Evolutionary conservation across 2,888 invertebrate genomes (phyloP), one percentile per base, ranked within the genome.

Genomic region (Odontocolon sp.): DNA sequence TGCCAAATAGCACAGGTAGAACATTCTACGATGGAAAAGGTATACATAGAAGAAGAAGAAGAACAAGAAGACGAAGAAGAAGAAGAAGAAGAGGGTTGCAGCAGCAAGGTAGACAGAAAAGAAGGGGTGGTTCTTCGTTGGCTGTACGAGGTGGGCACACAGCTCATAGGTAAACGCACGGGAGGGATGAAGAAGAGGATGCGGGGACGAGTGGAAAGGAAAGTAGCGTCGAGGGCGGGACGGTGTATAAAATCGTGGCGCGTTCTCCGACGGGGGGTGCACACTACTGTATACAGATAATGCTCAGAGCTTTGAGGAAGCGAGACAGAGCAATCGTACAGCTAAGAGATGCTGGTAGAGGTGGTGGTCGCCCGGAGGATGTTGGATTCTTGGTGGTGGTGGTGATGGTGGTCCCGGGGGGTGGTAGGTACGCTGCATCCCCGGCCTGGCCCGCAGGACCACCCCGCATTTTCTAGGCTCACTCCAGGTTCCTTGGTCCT

Each of bases 371-470:
- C 45, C 28, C 38, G 16, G 23, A 61, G 47, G 38, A 74, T 38
- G 77, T 70, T 52, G 69, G 61, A 78, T 66, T 74, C 52, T 70
- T 72, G 78, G 78, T 73, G 70, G 59, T 73, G 63, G 70, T 78
- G 76, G 77, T 76, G n/a, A n/a, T n/a, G n/a, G n/a, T n/a, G n/a
- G n/a, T n/a, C 77, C 70, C 71, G 61, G 67, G 52, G 77, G 74
- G 73, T 68, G 64, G 67, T 78, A 63, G 42, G 70, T 64, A 73
- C 66, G 77, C 77, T 82, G 83, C 82, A 85, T 85, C 82, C 84
- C 57, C 56, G 63, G 36, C 73, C 64, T 64, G 40, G 56, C 66
- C 59, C 38, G 66, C 73, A 59, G 73, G 68, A 73, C 71, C 70
- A 66, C 67, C 71, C 63, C 38, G 64, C 64, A 70, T 68, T 67